These are phyloP conservation scores for Cephalophus harveyi DNA, from an alignment of 2,113 vertebrate genomes.

Conservation along the genomic window DNA sequence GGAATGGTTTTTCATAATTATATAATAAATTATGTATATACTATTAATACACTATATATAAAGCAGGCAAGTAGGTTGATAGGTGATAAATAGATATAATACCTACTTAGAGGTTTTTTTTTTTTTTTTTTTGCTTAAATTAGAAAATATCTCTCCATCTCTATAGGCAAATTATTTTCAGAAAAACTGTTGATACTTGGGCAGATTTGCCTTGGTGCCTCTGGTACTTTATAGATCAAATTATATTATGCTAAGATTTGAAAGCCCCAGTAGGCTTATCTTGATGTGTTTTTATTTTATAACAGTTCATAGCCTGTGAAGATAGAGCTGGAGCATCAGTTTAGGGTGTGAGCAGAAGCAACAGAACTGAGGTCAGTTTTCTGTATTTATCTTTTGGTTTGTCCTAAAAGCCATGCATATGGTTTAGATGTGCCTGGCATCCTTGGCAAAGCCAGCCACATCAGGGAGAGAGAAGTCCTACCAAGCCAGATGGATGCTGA, in stretches of 20 bases:
- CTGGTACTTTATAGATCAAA: not conserved
- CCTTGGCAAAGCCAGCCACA: not conserved
- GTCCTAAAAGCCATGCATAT: not conserved
- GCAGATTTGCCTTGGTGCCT: not conserved
- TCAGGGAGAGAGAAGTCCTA: not conserved
- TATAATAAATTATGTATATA: not conserved
- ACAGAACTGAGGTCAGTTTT: not conserved
- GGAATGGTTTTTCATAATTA: not conserved
- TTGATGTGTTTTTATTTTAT: not conserved
- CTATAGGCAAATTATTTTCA: not conserved
- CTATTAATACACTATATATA: not conserved
- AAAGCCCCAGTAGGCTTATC: not conserved
- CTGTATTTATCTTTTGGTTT: not conserved
- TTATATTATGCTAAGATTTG: not conserved
- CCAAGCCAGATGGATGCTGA: not conserved
- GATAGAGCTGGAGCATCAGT: not conserved
- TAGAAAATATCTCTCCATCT: not conserved
- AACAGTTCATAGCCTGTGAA: not conserved
- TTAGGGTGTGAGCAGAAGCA: not conserved
- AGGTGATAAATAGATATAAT: not conserved
- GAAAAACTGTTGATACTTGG: not conserved
- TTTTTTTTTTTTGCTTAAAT: not conserved
- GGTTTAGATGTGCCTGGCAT: not conserved
- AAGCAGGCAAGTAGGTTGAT: not conserved
- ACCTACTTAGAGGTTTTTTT: not conserved